Percentiles rank a stretch among this genome's conserved stretches.
phyloP scores from a whole-genome alignment of 2,888 invertebrate species.

The Drosophila dives region DNA sequence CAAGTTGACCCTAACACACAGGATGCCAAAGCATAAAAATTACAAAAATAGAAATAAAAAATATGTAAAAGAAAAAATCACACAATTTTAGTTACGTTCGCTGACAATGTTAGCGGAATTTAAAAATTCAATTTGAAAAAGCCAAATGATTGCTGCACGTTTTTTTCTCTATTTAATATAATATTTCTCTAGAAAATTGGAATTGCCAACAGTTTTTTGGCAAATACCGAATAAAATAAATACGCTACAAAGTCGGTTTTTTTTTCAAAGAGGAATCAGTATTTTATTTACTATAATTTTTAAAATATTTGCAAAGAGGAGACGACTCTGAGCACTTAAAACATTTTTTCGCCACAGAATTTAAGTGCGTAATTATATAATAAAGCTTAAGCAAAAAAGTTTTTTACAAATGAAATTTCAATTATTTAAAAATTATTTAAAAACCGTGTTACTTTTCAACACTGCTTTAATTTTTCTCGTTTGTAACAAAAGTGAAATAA shows the following conservation, averaged over 20 bases:
- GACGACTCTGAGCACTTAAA: not conserved
- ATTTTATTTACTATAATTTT: not conserved
- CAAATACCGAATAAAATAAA: conserved; percentile 19
- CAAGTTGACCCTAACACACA: conserved; percentile 62
- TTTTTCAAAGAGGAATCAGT: not conserved
- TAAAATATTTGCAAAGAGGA: not conserved
- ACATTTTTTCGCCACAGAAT: not conserved
- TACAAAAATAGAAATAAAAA: not conserved
- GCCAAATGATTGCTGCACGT: conserved; percentile 28
- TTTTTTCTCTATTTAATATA: conserved; percentile 1
- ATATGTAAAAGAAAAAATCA: conserved; percentile 8
- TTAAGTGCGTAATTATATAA: not conserved
- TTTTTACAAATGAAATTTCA: not conserved
- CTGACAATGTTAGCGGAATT: conserved; percentile 53
- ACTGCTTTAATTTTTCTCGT: not conserved
- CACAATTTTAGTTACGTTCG: conserved; percentile 20
- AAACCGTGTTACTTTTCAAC: not conserved
- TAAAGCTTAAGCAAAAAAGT: not conserved
- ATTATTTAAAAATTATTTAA: not conserved
- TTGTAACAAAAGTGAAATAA: not conserved
- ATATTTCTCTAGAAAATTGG: conserved; percentile 41
- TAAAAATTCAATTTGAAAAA: conserved; percentile 73
- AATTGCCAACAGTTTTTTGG: conserved; percentile 28
- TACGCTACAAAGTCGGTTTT: not conserved
- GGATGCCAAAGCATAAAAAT: conserved; percentile 18